Percentiles rank a stretch among this genome's conserved stretches.
Conservation (phyloP, 1,140 invertebrate species). For the Bradynema listronoti region DNA sequence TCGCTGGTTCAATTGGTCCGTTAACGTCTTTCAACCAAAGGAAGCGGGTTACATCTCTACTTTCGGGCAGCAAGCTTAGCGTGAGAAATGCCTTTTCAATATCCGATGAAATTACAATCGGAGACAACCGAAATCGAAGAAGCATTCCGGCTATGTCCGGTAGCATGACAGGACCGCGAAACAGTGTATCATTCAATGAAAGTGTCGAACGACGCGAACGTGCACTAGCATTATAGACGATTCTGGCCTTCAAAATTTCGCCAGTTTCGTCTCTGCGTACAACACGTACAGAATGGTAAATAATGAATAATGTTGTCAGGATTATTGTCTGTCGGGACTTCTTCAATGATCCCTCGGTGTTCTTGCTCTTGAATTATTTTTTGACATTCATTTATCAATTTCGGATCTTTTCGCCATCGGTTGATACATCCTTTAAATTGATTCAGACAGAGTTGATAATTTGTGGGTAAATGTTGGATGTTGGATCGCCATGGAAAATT, state of each 20-base stretch:
- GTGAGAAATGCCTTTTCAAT: slow-evolving; percentile 39
- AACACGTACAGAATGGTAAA: too few relatives aligned
- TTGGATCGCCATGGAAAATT: too few relatives aligned
- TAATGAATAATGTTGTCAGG: too few relatives aligned
- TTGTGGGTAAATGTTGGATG: too few relatives aligned
- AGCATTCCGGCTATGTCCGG: slow-evolving; percentile 29
- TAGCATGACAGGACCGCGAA: slow-evolving; percentile 29
- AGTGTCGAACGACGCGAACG: slow-evolving; percentile 25
- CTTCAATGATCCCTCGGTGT: too few relatives aligned
- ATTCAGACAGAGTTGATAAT: too few relatives aligned
- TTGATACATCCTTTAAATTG: too few relatives aligned
- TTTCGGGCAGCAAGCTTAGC: slow-evolving; percentile 8
- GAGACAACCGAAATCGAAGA: slow-evolving; percentile 14
- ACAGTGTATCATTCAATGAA: slow-evolving; percentile 57
- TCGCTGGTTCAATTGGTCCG: slow-evolving; percentile 10
- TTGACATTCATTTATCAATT: too few relatives aligned
- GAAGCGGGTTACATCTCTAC: slow-evolving; percentile 33
- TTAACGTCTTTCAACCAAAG: slow-evolving; percentile 31
- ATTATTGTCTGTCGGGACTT: too few relatives aligned
- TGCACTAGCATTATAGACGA: slow-evolving; percentile 58
- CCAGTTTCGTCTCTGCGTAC: too few relatives aligned
- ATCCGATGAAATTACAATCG: slow-evolving; percentile 15
- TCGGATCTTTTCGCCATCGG: too few relatives aligned
- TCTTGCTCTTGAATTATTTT: too few relatives aligned
- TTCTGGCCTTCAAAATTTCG: slow-evolving; percentile 54